Percentiles rank a stretch among this genome's conserved stretches.
These are phyloP conservation scores for Chaetophractus vellerosus DNA, from an alignment of 2,797 vertebrate genomes.

Conservation along the genomic window DNA sequence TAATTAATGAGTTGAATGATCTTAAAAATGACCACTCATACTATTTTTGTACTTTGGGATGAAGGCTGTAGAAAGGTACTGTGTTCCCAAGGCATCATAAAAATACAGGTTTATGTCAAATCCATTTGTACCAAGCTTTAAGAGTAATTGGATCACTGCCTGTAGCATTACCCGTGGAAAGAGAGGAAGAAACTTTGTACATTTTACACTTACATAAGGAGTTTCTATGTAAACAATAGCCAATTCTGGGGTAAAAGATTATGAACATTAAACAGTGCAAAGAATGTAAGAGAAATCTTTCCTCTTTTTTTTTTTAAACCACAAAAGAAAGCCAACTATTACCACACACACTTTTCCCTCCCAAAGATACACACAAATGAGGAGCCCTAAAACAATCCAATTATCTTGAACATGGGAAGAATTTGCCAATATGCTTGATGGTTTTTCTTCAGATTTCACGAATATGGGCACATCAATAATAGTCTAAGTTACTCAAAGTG, in stretches of 20 bases:
- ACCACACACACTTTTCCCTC: neutral
- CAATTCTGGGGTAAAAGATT: neutral
- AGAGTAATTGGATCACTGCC: neutral
- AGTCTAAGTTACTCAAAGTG: neutral
- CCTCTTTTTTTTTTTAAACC: neutral
- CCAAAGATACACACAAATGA: neutral
- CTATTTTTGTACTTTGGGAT: constrained; percentile 12
- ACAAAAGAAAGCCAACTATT: neutral
- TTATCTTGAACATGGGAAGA: neutral
- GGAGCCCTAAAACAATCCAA: neutral
- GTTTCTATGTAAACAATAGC: neutral
- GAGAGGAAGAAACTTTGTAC: neutral
- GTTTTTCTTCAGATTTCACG: neutral
- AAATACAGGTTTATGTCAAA: neutral
- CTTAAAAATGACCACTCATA: neutral
- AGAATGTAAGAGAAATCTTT: neutral
- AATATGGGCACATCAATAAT: neutral
- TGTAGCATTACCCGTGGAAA: neutral
- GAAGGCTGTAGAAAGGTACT: neutral
- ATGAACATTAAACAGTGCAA: neutral
- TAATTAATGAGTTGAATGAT: neutral
- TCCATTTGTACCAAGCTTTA: neutral
- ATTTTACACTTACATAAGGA: neutral
- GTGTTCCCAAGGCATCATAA: neutral
- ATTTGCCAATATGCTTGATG: neutral